phyloP scores from a whole-genome alignment of 2,113 vertebrate genomes.

The Thymallus thymallus region DNA sequence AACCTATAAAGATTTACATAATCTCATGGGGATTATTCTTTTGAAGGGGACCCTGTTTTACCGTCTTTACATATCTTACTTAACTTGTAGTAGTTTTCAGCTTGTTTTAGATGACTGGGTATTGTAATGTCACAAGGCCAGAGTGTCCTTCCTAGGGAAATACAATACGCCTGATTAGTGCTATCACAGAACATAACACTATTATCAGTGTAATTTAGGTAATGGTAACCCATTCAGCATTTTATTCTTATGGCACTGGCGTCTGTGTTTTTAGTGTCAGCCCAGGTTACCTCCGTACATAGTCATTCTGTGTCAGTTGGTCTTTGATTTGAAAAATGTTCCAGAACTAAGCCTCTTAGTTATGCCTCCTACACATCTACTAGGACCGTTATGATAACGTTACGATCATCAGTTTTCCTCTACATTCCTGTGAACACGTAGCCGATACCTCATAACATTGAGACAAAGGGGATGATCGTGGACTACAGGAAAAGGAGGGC shows the following conservation, averaged over 20 bases:
- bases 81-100: neutral
- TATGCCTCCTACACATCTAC: too few species aligned
- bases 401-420: too few species aligned
- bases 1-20: too few species aligned
- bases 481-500: too few species aligned
- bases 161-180: neutral
- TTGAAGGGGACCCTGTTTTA: too few species aligned
- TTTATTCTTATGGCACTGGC: constrained; percentile 9
- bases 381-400: too few species aligned
- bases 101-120: constrained; percentile 9
- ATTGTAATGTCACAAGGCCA: constrained; percentile 1
- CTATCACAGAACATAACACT: neutral
- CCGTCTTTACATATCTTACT: too few species aligned
- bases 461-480: too few species aligned
- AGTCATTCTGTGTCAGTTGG: neutral
- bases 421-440: too few species aligned
- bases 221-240: neutral
- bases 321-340: neutral
- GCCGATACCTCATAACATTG: too few species aligned
- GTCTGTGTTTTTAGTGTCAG: neutral
- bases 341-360: neutral
- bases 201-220: neutral
- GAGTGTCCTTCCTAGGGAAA: neutral
- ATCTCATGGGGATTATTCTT: too few species aligned
- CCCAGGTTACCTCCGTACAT: neutral